These are phyloP conservation scores for Hanleya hanleyi DNA, from an alignment of 2,888 invertebrate genomes.

Conservation along the genomic window DNA sequence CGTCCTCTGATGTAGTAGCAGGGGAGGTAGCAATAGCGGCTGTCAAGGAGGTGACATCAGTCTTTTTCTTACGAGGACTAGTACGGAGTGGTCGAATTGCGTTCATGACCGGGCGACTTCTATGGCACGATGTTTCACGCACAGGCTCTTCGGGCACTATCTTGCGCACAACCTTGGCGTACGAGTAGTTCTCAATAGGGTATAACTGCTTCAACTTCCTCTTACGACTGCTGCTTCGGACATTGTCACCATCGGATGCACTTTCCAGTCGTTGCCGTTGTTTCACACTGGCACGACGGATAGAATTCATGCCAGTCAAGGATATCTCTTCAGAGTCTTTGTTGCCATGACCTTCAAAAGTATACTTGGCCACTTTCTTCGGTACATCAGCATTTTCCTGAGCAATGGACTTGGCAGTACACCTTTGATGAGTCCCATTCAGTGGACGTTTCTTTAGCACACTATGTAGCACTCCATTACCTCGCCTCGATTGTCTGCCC, in stretches of 20 bases:
- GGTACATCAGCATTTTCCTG: too few relatives aligned
- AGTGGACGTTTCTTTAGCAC: neutral
- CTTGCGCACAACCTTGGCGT: conserved; percentile 34
- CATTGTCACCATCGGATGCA: conserved; percentile 10
- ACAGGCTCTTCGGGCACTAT: neutral
- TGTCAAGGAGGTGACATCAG: neutral
- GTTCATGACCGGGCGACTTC: neutral
- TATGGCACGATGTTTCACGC: neutral
- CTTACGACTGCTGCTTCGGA: conserved; percentile 63
- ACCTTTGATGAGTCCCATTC: neutral
- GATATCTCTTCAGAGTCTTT: too few relatives aligned
- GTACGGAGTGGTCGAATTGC: neutral
- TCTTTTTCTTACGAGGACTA: neutral
- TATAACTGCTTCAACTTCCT: conserved; percentile 68
- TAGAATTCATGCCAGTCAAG: too few relatives aligned
- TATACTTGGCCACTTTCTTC: too few relatives aligned
- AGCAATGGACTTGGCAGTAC: neutral
- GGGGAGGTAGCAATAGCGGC: neutral
- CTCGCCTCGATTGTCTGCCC: neutral
- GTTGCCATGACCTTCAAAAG: too few relatives aligned
- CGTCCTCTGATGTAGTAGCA: neutral
- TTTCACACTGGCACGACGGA: too few relatives aligned
- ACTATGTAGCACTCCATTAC: neutral
- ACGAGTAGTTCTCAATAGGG: conserved; percentile 69
- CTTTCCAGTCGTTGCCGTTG: too few relatives aligned